These are phyloP conservation scores for Amphiprion ocellaris DNA, from an alignment of 2,113 vertebrate genomes.

Conservation along the genomic window DNA sequence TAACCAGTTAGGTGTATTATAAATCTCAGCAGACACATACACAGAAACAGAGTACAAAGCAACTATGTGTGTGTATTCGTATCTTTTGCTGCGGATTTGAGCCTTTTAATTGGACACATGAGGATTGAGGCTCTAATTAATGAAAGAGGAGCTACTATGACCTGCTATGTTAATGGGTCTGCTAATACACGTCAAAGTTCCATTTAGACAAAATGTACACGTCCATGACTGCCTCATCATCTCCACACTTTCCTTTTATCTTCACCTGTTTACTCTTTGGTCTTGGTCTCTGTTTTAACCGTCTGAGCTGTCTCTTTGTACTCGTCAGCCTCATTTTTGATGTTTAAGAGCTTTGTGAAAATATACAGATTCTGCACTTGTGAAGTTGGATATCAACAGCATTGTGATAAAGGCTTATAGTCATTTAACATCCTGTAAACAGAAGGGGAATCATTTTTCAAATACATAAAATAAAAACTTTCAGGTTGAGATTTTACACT, in stretches of 20 bases:
- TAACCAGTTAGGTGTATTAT: constrained; percentile 1
- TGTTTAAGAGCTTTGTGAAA: too few relatives aligned
- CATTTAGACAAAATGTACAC: constrained; percentile 13
- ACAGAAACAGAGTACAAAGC: not conserved
- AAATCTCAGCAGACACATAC: constrained; percentile 2
- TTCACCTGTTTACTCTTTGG: not conserved
- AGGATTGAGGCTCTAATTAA: constrained; percentile 62
- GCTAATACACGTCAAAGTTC: constrained; percentile 16
- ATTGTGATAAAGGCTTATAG: too few relatives aligned
- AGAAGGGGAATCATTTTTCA: too few relatives aligned
- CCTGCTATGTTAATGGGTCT: constrained; percentile 39
- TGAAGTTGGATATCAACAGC: too few relatives aligned
- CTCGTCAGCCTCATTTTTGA: too few relatives aligned
- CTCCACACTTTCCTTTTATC: not conserved
- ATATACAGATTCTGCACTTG: too few relatives aligned
- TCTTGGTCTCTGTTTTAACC: not conserved
- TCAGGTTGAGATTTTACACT: too few relatives aligned
- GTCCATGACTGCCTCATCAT: not conserved
- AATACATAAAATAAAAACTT: too few relatives aligned
- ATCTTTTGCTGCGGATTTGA: constrained; percentile 23
- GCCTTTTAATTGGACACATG: constrained; percentile 67
- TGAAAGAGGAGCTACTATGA: constrained; percentile 20
- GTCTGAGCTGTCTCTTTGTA: too few relatives aligned
- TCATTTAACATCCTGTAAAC: too few relatives aligned
- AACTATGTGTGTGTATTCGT: constrained; percentile 2